These are phyloP conservation scores for Microchrysa polita DNA, from an alignment of 2,888 invertebrate species.

Conservation along the genomic window DNA sequence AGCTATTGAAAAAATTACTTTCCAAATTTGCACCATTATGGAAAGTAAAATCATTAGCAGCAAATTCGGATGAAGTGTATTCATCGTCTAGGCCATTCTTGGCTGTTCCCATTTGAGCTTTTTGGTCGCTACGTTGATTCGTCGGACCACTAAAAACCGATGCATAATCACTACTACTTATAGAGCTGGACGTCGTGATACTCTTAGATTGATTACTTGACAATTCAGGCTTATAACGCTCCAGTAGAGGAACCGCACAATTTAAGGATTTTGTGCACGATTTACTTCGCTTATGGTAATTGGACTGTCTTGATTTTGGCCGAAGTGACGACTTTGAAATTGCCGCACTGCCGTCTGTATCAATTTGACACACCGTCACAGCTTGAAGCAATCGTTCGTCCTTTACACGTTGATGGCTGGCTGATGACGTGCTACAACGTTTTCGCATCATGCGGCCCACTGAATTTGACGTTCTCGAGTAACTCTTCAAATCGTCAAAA, in stretches of 20 bases:
- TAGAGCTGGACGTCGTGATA: slow-evolving; percentile 58
- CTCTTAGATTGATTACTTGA: slow-evolving; percentile 53
- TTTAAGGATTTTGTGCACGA: slow-evolving; percentile 56
- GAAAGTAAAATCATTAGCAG: slow-evolving; percentile 57
- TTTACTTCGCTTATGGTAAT: slow-evolving; percentile 58
- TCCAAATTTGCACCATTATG: slow-evolving; percentile 42
- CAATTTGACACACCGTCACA: slow-evolving; percentile 45
- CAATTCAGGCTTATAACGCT: not conserved
- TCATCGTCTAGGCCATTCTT: slow-evolving; percentile 62
- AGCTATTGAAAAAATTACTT: not conserved
- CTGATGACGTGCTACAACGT: not conserved
- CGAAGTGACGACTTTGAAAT: not conserved
- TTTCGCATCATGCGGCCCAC: slow-evolving; percentile 56
- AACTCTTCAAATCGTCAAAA: slow-evolving; percentile 59
- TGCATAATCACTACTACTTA: slow-evolving; percentile 64
- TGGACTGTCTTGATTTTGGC: slow-evolving; percentile 20
- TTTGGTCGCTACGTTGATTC: not conserved
- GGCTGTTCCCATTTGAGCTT: slow-evolving; percentile 31
- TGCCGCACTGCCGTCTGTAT: not conserved
- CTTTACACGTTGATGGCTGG: slow-evolving; percentile 46
- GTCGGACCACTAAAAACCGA: slow-evolving; percentile 62
- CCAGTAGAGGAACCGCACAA: slow-evolving; percentile 16
- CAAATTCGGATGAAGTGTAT: slow-evolving; percentile 60
- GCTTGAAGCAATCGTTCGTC: slow-evolving; percentile 43
- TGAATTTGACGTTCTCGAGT: slow-evolving; percentile 58